Conservation (phyloP, 2,113 vertebrate genomes). For the Tetrao urogallus region DNA sequence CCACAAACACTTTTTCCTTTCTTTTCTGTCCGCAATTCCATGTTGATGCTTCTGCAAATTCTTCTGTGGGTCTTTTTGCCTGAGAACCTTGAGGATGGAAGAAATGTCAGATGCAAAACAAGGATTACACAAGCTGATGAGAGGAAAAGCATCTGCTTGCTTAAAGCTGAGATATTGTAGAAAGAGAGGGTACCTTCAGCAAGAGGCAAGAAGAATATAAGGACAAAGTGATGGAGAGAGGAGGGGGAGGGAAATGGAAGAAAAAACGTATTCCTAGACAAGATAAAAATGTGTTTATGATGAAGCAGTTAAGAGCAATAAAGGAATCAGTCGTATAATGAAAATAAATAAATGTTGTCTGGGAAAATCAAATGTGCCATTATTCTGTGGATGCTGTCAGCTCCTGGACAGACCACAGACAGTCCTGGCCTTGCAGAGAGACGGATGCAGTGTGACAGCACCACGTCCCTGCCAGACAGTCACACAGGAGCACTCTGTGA, state of each 20-base stretch:
- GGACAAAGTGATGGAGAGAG: neutral
- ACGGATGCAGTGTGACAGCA: neutral
- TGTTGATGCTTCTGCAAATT: neutral
- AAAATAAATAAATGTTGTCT: neutral
- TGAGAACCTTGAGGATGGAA: fast-evolving
- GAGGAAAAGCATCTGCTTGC: neutral
- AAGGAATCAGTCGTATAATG: neutral
- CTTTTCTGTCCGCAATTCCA: fast-evolving
- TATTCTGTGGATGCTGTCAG: neutral
- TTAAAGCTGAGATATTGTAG: neutral
- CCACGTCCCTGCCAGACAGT: neutral
- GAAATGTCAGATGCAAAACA: neutral
- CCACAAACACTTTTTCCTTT: neutral
- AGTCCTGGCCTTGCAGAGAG: neutral
- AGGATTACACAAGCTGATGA: neutral
- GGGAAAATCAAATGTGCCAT: neutral
- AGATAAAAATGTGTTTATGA: neutral
- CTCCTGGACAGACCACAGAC: neutral
- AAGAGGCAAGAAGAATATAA: neutral
- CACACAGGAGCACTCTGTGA: slow-evolving; percentile 36
- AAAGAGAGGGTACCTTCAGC: neutral
- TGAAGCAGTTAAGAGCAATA: neutral
- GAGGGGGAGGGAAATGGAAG: neutral
- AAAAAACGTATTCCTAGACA: neutral
- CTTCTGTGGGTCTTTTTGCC: neutral